Evolutionary conservation across 2,797 vertebrate genomes (phyloP).

Genomic region (Acanthis flammea): DNA sequence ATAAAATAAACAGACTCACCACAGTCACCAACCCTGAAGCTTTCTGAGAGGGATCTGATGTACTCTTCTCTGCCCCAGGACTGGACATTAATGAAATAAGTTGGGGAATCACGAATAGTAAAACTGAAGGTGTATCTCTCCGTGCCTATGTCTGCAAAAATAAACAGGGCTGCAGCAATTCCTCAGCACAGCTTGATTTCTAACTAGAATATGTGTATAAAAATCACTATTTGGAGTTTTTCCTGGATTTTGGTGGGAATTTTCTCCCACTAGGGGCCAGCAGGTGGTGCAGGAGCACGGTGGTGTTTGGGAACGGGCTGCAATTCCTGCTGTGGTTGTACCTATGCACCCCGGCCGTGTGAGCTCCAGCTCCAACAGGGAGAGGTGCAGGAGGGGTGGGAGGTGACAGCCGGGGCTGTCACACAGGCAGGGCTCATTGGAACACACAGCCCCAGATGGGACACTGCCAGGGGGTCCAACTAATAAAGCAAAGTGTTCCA

Average conservation of each 20-base stretch:
- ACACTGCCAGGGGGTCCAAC: not conserved
- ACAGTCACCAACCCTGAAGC: constrained; percentile 87
- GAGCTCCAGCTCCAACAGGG: not conserved
- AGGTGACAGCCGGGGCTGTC: not conserved
- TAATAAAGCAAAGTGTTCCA: not conserved
- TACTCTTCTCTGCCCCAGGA: constrained; percentile 89
- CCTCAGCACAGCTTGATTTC: not conserved
- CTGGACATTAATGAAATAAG: constrained; percentile 85
- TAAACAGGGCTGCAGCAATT: not conserved
- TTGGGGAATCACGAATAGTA: constrained; percentile 88
- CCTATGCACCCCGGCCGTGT: fast-evolving
- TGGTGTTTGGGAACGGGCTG: fast-evolving
- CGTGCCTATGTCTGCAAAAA: constrained; percentile 82
- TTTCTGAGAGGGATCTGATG: constrained; percentile 81
- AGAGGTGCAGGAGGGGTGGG: not conserved
- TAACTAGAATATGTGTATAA: not conserved
- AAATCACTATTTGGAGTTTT: fast-evolving
- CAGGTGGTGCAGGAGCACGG: not conserved
- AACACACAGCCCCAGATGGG: not conserved
- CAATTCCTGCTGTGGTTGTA: fast-evolving
- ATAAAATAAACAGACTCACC: constrained; percentile 70
- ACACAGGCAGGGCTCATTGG: not conserved
- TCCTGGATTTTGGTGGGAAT: fast-evolving
- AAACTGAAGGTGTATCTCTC: constrained; percentile 91
- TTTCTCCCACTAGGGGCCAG: constrained; percentile 52